phyloP scores from a whole-genome alignment of 2,888 invertebrate genomes.

The Chaetogeoica ovagalla region DNA sequence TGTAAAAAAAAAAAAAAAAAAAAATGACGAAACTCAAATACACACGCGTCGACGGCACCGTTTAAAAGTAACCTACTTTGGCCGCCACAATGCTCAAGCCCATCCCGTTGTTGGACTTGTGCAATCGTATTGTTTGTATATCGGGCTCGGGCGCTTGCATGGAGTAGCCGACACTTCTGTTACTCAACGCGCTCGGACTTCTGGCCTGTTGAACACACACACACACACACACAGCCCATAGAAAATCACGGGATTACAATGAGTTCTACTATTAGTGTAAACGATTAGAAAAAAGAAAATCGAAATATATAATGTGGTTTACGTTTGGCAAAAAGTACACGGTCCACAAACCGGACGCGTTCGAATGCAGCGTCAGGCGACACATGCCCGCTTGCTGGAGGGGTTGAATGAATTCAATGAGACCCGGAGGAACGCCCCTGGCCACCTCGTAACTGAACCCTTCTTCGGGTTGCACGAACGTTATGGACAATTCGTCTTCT shows the following conservation, averaged over 20 bases:
- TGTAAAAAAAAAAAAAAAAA: slow-evolving; percentile 58
- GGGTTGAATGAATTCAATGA: slow-evolving; percentile 84
- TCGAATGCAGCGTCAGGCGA: slow-evolving; percentile 85
- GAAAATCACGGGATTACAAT: background rate
- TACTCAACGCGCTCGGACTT: slow-evolving; percentile 70
- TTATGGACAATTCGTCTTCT: slow-evolving; percentile 85
- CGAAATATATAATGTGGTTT: background rate
- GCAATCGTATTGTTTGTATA: slow-evolving; percentile 81
- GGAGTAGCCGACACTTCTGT: slow-evolving; percentile 64
- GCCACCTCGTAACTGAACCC: slow-evolving; percentile 97
- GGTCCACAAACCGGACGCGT: slow-evolving; percentile 91
- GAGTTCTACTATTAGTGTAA: background rate
- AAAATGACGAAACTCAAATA: background rate
- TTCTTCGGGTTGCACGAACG: slow-evolving; percentile 93
- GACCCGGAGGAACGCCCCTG: slow-evolving; percentile 85
- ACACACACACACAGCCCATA: background rate
- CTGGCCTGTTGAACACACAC: slow-evolving; percentile 61
- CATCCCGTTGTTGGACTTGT: slow-evolving; percentile 95
- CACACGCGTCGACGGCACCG: too few species aligned
- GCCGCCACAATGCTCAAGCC: slow-evolving; percentile 98
- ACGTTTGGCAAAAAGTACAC: slow-evolving; percentile 67
- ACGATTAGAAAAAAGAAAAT: too few species aligned
- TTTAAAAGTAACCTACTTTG: slow-evolving; percentile 67
- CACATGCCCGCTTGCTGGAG: slow-evolving; percentile 84
- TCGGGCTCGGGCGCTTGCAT: slow-evolving; percentile 68